Evolutionary conservation across 2,888 invertebrate genomes (phyloP).

Genomic region (Pyralis farinalis): DNA sequence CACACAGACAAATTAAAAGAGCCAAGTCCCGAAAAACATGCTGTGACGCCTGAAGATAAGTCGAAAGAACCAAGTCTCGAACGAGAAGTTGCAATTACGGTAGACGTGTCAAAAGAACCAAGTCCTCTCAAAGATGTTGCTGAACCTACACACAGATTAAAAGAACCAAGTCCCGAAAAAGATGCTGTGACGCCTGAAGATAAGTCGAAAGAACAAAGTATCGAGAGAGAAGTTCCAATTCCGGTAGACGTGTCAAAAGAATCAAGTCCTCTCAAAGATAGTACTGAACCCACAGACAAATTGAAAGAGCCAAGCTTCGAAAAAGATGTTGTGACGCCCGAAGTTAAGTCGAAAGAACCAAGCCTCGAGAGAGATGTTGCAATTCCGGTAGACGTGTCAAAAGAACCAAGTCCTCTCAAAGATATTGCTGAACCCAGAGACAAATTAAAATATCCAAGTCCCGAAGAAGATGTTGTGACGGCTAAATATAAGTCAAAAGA

Average conservation of each 20-base stretch:
- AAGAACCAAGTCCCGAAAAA: constrained; percentile 2
- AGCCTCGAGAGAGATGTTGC: constrained; percentile 3
- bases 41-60: too few species aligned
- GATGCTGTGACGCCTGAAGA: too few species aligned
- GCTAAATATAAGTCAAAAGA: not conserved
- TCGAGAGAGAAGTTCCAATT: not conserved
- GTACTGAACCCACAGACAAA: not conserved
- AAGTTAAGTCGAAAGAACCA: constrained; percentile 6
- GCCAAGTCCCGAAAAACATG: too few species aligned
- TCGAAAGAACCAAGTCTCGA: too few species aligned
- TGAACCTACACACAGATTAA: constrained; percentile 1
- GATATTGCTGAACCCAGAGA: not conserved
- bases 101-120: not conserved
- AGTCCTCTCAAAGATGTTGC: not conserved
- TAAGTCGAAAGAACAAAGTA: constrained; percentile 4
- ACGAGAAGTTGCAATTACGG: not conserved
- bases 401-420: constrained; percentile 8
- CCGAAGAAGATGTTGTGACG: constrained; percentile 2
- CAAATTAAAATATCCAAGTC: constrained; percentile 6
- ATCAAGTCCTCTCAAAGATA: constrained; percentile 6
- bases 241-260: constrained; percentile 12
- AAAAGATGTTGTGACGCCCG: not conserved
- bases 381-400: constrained; percentile 2
- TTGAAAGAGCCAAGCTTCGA: constrained; percentile 11
- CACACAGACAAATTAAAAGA: too few species aligned